Percentiles rank a stretch among this genome's conserved stretches.
phyloP scores from a whole-genome alignment of 2,797 vertebrate species.

The Gobionotothen gibberifrons region DNA sequence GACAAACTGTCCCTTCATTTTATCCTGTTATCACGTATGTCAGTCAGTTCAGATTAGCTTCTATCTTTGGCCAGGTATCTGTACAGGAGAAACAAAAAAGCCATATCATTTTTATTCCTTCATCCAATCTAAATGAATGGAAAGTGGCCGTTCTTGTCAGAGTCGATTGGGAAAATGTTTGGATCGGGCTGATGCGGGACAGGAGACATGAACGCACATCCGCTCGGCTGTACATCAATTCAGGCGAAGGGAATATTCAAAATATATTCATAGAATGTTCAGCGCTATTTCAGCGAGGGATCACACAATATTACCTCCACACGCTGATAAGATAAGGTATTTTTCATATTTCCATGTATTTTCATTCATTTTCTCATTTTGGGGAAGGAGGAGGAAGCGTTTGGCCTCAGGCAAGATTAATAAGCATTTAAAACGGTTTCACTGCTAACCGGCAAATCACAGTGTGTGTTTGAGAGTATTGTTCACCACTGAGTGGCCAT shows the following conservation, averaged over 20 bases:
- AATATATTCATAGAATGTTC: conserved; percentile 85
- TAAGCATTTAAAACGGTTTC: conserved; percentile 86
- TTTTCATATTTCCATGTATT: conserved; percentile 84
- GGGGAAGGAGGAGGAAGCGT: conserved; percentile 74
- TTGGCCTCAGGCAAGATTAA: conserved; percentile 81
- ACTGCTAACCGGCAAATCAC: conserved; percentile 82
- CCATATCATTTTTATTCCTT: conserved; percentile 40
- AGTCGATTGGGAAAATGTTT: conserved; percentile 67
- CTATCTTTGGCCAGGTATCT: conserved; percentile 44
- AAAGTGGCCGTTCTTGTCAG: conserved; percentile 66
- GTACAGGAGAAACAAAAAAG: conserved; percentile 44
- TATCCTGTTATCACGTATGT: conserved; percentile 51
- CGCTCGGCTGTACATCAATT: conserved; percentile 71
- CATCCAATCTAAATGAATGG: conserved; percentile 59
- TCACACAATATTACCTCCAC: conserved; percentile 82
- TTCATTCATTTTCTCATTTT: conserved; percentile 84
- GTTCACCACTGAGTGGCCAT: conserved; percentile 82
- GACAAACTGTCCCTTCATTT: conserved; percentile 26
- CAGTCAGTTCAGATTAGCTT: conserved; percentile 58
- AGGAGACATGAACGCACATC: conserved; percentile 63
- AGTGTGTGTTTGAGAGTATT: conserved; percentile 81
- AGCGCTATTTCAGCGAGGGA: conserved; percentile 78
- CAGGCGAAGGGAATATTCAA: conserved; percentile 72
- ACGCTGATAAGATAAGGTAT: conserved; percentile 83
- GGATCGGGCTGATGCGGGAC: conserved; percentile 54